Evolutionary conservation across 2,113 vertebrate genomes (phyloP).

Genomic region (Mobula hypostoma): DNA sequence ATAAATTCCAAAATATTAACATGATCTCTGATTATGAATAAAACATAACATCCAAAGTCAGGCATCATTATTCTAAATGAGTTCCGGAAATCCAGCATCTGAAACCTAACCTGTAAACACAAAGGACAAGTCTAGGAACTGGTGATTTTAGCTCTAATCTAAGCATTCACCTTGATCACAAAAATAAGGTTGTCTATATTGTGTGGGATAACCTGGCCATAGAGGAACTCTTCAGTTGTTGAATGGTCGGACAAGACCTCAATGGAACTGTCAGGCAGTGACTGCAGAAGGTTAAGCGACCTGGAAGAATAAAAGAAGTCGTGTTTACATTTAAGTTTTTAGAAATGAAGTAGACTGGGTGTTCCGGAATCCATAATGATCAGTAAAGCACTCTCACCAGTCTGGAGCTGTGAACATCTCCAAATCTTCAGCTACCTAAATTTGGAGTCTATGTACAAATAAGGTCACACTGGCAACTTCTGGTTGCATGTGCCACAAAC

Average conservation of each 20-base stretch:
- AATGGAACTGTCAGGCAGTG: slow-evolving; percentile 47
- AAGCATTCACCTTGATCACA: slow-evolving; percentile 50
- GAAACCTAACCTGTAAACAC: not conserved
- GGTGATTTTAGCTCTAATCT: not conserved
- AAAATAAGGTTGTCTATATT: slow-evolving; percentile 49
- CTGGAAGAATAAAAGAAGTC: slow-evolving; percentile 43
- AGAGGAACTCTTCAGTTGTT: slow-evolving; percentile 50
- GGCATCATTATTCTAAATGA: not conserved
- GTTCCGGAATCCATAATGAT: not conserved
- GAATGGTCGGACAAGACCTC: slow-evolving; percentile 49
- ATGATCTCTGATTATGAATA: not conserved
- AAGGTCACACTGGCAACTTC: not conserved
- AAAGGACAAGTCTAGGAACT: no score
- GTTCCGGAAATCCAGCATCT: not conserved
- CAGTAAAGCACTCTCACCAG: not conserved
- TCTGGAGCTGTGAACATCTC: no score
- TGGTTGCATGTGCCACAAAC: not conserved
- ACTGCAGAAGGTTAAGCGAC: slow-evolving; percentile 48
- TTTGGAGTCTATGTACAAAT: not conserved
- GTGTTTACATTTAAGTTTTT: not conserved
- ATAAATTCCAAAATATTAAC: no score
- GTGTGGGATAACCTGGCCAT: slow-evolving; percentile 49
- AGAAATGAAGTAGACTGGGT: not conserved
- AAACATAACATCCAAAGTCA: not conserved
- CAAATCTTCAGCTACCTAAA: no score